These are phyloP conservation scores for Entelurus aequoreus DNA, from an alignment of 2,113 vertebrate species.

Conservation along the genomic window DNA sequence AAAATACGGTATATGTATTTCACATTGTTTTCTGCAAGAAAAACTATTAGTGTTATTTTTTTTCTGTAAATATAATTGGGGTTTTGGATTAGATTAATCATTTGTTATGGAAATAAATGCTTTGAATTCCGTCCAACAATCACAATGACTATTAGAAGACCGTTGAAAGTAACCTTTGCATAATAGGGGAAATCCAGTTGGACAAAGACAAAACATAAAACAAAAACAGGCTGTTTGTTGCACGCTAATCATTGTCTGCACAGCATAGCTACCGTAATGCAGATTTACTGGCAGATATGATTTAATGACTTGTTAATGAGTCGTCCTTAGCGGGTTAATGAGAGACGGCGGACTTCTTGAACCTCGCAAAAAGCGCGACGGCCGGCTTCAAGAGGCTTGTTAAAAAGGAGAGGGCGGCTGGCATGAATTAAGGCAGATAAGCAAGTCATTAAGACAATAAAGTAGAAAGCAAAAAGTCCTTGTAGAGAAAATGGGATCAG, in stretches of 20 bases:
- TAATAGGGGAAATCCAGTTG: no score
- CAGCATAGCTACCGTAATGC: slow-evolving; percentile 43
- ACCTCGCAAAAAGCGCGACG: slow-evolving; percentile 50
- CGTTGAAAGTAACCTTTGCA: no score
- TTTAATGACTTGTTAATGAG: slow-evolving; percentile 71
- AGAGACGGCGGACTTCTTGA: slow-evolving; percentile 46
- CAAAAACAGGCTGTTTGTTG: no score
- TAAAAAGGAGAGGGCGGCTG: slow-evolving; percentile 32
- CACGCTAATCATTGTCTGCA: slow-evolving; percentile 1
- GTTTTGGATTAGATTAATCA: no score
- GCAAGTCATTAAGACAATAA: slow-evolving; percentile 47
- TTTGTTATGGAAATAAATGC: no score
- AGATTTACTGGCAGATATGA: slow-evolving; percentile 72
- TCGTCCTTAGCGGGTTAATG: slow-evolving; percentile 62
- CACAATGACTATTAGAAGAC: no score
- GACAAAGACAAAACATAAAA: no score
- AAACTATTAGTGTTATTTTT: no score
- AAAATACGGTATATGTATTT: no score
- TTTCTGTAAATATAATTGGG: no score
- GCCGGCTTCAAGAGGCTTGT: slow-evolving; percentile 46
- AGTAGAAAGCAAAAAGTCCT: slow-evolving; percentile 22
- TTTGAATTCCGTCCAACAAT: no score
- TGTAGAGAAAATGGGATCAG: slow-evolving; percentile 16
- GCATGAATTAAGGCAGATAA: slow-evolving; percentile 59
- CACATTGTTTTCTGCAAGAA: no score